Evolutionary conservation across 1,140 invertebrate genomes (phyloP), one percentile per base, ranked within the genome.

Genomic region (Heterodera schachtii): DNA sequence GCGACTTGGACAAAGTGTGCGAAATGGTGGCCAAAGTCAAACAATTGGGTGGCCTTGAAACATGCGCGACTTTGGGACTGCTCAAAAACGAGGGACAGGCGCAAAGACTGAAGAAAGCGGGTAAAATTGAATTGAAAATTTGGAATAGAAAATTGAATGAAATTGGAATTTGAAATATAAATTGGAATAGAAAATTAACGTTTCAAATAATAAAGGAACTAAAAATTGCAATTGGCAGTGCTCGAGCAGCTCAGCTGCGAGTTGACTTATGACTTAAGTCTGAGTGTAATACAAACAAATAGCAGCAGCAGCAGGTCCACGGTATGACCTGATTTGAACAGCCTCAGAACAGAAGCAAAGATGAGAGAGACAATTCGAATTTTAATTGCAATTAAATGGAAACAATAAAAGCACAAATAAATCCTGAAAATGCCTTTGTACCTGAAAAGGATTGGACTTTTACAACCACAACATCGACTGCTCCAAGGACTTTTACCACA

Each of bases 401-500:
- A 69, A 69, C 66, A 6, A 7, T 7, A 19, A 43, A 69, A 21
- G 6, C 16, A 43, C 67, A 69, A n/a, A 11, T 19, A 77, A 7
- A 7, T 19, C 43, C 66, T 57, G 21, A 16, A 41, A 66, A 44
- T 21, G 44, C 67, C 16, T n/a, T 78, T 78, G 49, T 31, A 31
- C 31, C 31, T 31, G 31, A 60, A 13, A 46, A 78, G 75, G 75
- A 9, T 57, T 78, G 9, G 75, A 78, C 67, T 78, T 78, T 43
- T 78, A 78, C 41, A 78, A 78, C 43, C 75, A 78, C n/a, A 78
- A 78, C 46, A 78, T 78, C 13, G 75, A 78, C 46, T 78, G 75
- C 67, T 78, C 75, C 60, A 78, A 78, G 67, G 75, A 78, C 31
- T 78, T 78, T 31, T 78, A 78, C 67, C 46, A 46, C 44, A 78